A percentile compares a stretch with the other conserved stretches of the same genome.
Conservation (phyloP, 2,113 vertebrate genomes). For the Ia io region DNA sequence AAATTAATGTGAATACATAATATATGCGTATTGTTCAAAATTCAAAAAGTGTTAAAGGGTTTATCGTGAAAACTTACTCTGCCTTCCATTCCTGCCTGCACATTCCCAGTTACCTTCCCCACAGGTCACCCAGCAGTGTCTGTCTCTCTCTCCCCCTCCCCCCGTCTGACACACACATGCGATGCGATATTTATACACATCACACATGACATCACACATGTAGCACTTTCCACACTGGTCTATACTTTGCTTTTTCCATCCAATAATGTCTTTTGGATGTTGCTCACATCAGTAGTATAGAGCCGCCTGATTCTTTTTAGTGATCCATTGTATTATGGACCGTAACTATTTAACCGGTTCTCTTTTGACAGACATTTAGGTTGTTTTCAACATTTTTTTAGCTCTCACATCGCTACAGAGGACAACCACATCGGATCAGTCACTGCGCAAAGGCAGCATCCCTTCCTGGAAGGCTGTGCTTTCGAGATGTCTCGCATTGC, state of each 20-base stretch:
- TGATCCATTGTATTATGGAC: background rate
- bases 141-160: background rate
- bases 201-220: no score
- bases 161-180: background rate
- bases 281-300: background rate
- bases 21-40: background rate
- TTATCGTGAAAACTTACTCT: background rate
- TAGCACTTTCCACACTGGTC: background rate
- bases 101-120: background rate
- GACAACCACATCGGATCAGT: background rate
- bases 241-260: background rate
- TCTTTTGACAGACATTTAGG: background rate
- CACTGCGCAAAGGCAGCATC: no score
- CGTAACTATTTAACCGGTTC: background rate
- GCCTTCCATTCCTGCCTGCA: background rate
- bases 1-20: background rate
- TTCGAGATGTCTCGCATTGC: background rate
- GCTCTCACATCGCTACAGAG: rapidly evolving
- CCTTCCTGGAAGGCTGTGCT: background rate
- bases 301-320: background rate
- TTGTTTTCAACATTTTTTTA: background rate
- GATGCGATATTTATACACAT: rapidly evolving
- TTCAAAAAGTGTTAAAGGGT: background rate
- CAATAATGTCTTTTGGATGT: background rate
- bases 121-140: background rate